Percentiles rank a stretch among this genome's conserved stretches.
These are phyloP conservation scores for Bombus consobrinus DNA, from an alignment of 1,140 invertebrate genomes.

Conservation along the genomic window DNA sequence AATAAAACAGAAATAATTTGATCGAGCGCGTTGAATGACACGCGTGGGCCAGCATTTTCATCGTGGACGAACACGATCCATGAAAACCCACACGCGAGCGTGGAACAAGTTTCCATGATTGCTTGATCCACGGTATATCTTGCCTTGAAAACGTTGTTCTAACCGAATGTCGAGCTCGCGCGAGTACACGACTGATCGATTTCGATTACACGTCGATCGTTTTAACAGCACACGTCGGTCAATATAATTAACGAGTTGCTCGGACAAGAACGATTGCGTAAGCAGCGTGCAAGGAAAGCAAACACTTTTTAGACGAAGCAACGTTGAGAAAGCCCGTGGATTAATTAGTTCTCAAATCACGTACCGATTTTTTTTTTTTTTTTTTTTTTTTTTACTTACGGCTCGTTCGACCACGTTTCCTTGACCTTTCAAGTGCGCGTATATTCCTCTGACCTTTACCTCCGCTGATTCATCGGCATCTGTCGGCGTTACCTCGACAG, in stretches of 20 bases:
- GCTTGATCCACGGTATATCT: no score
- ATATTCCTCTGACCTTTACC: constrained; percentile 67
- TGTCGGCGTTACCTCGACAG: constrained; percentile 53
- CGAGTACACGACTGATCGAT: neutral
- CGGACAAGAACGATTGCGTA: constrained; percentile 7
- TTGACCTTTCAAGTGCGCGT: constrained; percentile 66
- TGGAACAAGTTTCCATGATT: neutral
- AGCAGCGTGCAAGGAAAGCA: neutral
- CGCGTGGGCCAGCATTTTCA: constrained; percentile 10
- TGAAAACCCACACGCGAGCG: constrained; percentile 4
- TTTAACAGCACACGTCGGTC: constrained; percentile 3
- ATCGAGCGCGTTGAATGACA: constrained; percentile 9
- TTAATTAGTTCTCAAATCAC: constrained; percentile 36
- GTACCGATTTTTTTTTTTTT: constrained; percentile 9
- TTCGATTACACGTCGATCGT: constrained; percentile 26
- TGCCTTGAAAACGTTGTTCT: neutral
- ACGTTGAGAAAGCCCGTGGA: neutral
- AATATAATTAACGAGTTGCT: constrained; percentile 39
- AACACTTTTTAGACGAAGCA: constrained; percentile 6
- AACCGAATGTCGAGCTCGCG: constrained; percentile 3
- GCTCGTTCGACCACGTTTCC: constrained; percentile 35
- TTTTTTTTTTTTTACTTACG: neutral
- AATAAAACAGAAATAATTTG: constrained; percentile 1
- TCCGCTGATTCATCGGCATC: constrained; percentile 67
- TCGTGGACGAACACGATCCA: neutral